Evolutionary conservation across 2,797 vertebrate species (phyloP).

Genomic region (Sarcophilus harrisii): DNA sequence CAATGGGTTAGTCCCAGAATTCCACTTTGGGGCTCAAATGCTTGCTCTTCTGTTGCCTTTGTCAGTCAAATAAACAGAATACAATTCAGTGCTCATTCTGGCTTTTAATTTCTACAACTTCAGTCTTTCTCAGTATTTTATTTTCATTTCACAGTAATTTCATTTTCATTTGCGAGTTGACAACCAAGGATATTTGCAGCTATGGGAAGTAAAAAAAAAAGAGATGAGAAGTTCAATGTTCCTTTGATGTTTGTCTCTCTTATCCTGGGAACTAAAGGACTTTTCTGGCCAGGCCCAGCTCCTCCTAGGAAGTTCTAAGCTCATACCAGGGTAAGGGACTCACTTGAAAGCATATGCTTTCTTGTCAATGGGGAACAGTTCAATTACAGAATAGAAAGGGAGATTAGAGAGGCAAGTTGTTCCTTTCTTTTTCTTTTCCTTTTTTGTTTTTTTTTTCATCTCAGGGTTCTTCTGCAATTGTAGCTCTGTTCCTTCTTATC

Average conservation of each 20-base stretch:
- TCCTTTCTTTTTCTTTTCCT: too few species aligned
- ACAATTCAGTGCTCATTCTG: neutral
- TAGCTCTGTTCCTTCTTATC: neutral
- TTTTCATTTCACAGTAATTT: neutral
- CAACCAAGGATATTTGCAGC: neutral
- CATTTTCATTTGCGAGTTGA: neutral
- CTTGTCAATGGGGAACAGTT: neutral
- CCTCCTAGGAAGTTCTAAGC: neutral
- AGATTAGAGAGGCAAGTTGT: neutral
- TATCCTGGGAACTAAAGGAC: neutral
- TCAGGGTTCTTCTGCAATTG: neutral
- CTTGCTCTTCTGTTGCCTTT: neutral
- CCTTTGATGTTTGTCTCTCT: neutral
- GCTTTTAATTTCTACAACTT: neutral
- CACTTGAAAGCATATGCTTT: neutral
- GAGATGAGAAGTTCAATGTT: neutral
- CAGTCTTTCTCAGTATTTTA: neutral
- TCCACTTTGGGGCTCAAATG: neutral
- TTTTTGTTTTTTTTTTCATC: neutral
- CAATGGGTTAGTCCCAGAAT: neutral
- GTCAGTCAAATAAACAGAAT: neutral
- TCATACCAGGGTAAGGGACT: neutral
- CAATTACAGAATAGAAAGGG: neutral
- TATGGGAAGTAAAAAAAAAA: neutral
- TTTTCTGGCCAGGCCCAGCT: neutral